phyloP scores from a whole-genome alignment of 2,888 invertebrate species.

The Dicyrtomina minuta region DNA sequence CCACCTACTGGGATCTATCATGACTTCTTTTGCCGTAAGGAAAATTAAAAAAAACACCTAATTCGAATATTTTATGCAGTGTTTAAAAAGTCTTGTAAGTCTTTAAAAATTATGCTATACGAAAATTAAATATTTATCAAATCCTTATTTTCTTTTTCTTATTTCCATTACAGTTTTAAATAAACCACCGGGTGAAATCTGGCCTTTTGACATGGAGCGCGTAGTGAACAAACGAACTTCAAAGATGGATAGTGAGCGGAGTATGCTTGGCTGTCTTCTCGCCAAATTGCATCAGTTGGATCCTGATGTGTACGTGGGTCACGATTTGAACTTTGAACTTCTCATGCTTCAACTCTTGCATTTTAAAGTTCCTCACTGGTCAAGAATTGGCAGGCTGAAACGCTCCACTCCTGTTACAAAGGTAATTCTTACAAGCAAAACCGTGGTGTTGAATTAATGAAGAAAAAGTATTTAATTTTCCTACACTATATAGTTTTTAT shows the following conservation, averaged over 20 bases:
- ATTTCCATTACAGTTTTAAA: constrained; percentile 67
- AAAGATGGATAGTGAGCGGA: constrained; percentile 73
- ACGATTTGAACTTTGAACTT: constrained; percentile 87
- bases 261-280: constrained; percentile 80
- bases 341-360: constrained; percentile 79
- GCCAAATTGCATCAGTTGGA: constrained; percentile 83
- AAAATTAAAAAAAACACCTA: no score
- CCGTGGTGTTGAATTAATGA: no score
- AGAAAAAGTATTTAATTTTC: no score
- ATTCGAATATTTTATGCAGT: constrained; percentile 56
- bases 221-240: constrained; percentile 60
- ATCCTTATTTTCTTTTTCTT: not conserved
- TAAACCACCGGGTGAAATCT: constrained; percentile 73
- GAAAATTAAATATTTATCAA: not conserved
- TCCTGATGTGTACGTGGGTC: constrained; percentile 92
- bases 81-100: constrained; percentile 12
- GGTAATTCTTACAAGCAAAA: no score
- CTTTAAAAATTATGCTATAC: not conserved
- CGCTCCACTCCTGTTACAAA: constrained; percentile 65
- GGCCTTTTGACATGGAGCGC: constrained; percentile 81
- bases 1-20: constrained; percentile 68
- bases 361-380: constrained; percentile 81
- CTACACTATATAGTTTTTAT: no score
- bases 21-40: constrained; percentile 86
- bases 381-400: constrained; percentile 81